Evolutionary conservation across 2,888 invertebrate species (phyloP).

Genomic region (Mesorhabditis belari): DNA sequence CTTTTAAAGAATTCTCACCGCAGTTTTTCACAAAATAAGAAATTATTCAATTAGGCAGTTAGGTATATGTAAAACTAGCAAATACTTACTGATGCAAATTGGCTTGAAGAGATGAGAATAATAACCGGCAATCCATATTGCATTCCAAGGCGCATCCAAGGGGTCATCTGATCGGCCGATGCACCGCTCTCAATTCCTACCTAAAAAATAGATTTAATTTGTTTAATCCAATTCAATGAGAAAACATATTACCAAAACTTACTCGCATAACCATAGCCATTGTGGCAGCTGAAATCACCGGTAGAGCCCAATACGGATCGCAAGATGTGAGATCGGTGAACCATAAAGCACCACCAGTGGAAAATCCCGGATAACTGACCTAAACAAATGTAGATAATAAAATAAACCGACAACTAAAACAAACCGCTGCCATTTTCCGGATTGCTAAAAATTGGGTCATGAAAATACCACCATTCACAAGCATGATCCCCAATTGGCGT

Average conservation of each 20-base stretch:
- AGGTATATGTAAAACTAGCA: background rate
- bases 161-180: conserved; percentile 36
- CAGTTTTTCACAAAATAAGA: no score
- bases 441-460: conserved; percentile 83
- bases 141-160: conserved; percentile 39
- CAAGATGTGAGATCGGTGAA: conserved; percentile 81
- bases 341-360: conserved; percentile 82
- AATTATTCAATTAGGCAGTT: no score
- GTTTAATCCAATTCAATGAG: conserved; percentile 24
- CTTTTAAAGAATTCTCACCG: background rate
- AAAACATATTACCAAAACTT: conserved; percentile 30
- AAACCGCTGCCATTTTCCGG: conserved; percentile 75
- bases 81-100: conserved; percentile 38
- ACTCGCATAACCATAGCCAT: conserved; percentile 74
- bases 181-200: conserved; percentile 47
- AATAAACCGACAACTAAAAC: background rate
- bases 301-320: conserved; percentile 81
- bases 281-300: conserved; percentile 75
- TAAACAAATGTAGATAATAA: conserved; percentile 2
- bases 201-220: conserved; percentile 3
- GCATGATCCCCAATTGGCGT: conserved; percentile 40
- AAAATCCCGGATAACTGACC: conserved; percentile 78
- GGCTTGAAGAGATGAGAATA: conserved; percentile 33
- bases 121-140: conserved; percentile 42
- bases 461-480: conserved; percentile 72